Base-by-base conservation (phyloP, 2,113 vertebrate species). In the Ammodytes dubius region DNA sequence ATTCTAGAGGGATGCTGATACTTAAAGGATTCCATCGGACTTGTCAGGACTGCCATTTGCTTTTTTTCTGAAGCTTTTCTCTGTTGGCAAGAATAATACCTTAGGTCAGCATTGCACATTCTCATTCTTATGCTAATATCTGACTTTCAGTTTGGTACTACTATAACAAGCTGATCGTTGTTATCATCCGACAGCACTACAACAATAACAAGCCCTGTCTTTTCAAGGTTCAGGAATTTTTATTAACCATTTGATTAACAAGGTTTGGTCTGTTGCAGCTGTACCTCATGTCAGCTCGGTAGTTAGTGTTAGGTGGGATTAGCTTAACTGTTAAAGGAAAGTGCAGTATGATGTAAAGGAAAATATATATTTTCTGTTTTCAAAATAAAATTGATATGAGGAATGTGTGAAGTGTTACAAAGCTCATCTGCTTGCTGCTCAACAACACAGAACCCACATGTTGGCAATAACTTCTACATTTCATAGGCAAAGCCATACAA, bases 371-470 rank as follows among this genome's bases (percentile, higher is more conserved):
- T 63, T 47, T 0, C 6, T 17, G n/a, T 64, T 70, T 76, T 76
- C 43, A 43, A 43, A 82, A 64, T 75, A 63, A 81, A 75, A 19
- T n/a, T 8, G 7, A 14, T 35, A 15, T 69, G 49, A 61, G 7
- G 4, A 35, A 42, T 59, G 52, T 54, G 35, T 6, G 3, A 10
- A 19, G 1, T 27, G 35, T 12, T 39, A 9, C 5, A 40, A 49
- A 27, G 42, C 12, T 64, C 39, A 47, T 57, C 6, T 60, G 19
- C 6, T 11, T 68, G 8, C 14, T 65, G 14, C 35, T 60, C 12
- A 67, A 17, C 50, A 35, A 11, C n/a, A n/a, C 35, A 37, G 60
- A 12, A 65, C 40, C 17, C 42, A 53, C 12, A 7, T 54, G 39
- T 35, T 27, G 12, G 7, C 15, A 35, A 54, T 56, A 54, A 54